These are phyloP conservation scores for Pachycephala philippinensis DNA, from an alignment of 2,113 vertebrate species.

Conservation along the genomic window DNA sequence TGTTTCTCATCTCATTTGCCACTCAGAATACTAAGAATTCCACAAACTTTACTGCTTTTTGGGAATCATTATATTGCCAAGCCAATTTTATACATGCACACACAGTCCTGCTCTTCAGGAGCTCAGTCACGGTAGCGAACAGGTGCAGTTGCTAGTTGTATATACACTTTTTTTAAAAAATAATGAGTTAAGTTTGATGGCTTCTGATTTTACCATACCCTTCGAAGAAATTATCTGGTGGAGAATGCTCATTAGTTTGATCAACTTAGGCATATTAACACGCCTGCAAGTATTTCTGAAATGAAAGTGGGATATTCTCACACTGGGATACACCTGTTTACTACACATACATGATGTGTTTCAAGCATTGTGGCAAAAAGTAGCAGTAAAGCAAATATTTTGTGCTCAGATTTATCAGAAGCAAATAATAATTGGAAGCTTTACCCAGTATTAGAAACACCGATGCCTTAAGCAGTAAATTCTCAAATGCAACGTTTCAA, in stretches of 20 bases:
- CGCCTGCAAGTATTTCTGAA: background rate
- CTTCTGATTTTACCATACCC: background rate
- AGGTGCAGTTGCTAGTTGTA: background rate
- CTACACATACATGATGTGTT: background rate
- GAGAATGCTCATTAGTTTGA: background rate
- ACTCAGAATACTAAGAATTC: background rate
- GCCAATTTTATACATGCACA: background rate
- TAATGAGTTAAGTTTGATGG: background rate
- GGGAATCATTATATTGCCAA: background rate
- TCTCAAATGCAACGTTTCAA: background rate
- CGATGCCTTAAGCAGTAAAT: background rate
- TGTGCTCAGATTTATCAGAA: constrained; percentile 23
- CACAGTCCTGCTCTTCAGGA: background rate
- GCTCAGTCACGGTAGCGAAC: background rate
- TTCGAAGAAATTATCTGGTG: background rate
- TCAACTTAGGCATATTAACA: background rate
- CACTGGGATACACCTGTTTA: constrained; percentile 35
- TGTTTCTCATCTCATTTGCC: background rate
- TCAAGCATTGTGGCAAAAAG: constrained; percentile 42
- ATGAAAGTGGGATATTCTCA: background rate
- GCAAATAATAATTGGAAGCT: constrained; percentile 3
- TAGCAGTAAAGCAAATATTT: constrained; percentile 16
- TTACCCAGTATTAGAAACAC: background rate
- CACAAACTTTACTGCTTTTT: background rate
- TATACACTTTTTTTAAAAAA: background rate